Percentiles rank a stretch among this genome's conserved stretches.
Evolutionary conservation across 53 echinoderm and acorn worm genomes (phyloP).

Genomic region (Crossaster papposus): DNA sequence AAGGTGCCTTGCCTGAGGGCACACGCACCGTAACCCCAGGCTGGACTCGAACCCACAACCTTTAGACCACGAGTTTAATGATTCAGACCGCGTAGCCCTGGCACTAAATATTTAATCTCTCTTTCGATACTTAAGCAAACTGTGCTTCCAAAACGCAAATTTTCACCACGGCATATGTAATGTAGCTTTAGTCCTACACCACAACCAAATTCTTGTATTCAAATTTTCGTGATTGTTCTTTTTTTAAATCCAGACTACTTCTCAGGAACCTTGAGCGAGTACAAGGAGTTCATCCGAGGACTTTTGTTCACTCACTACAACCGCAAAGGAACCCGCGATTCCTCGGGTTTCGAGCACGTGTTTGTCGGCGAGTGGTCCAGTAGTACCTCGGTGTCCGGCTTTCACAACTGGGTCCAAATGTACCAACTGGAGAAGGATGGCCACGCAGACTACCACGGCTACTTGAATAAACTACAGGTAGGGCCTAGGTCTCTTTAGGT

Average conservation of each 20-base stretch:
- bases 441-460: conserved; percentile 77
- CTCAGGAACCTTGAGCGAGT: conserved; percentile 26
- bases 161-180: no score
- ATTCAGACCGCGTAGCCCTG: no score
- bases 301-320: conserved; percentile 69
- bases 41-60: no score
- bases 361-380: conserved; percentile 82
- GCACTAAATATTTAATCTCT: no score
- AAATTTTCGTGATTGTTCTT: background rate
- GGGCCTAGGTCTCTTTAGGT: no score
- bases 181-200: no score
- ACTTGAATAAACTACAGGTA: conserved; percentile 43
- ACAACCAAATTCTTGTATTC: no score
- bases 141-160: no score
- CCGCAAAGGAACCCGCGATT: conserved; percentile 61
- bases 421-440: conserved; percentile 69
- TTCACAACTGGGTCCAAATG: conserved; percentile 85
- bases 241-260: background rate
- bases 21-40: no score
- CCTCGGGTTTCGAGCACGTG: conserved; percentile 87
- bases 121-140: no score
- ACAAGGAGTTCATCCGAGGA: conserved; percentile 41
- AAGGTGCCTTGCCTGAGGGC: no score
- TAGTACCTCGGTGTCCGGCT: conserved; percentile 73
- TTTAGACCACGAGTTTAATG: no score